A percentile compares a stretch with the other conserved stretches of the same genome.
Evolutionary conservation across 2,113 vertebrate species (phyloP).

Genomic region (Azemiops feae): DNA sequence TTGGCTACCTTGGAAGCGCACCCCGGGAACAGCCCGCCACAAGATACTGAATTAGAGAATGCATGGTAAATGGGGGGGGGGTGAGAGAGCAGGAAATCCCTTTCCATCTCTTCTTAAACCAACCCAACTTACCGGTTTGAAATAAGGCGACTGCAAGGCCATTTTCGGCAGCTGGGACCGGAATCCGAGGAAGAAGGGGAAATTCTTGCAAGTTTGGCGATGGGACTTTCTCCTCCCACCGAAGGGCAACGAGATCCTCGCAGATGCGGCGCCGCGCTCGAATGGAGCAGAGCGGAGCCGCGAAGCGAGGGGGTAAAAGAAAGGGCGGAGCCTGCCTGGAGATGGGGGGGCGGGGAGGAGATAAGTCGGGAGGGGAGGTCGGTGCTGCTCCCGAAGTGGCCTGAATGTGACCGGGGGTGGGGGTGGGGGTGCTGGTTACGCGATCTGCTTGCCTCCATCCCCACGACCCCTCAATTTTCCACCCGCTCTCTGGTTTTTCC

Average conservation of each 20-base stretch:
- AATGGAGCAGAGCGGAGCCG: neutral
- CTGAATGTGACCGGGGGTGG: accelerated
- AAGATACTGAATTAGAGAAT: neutral
- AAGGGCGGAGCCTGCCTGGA: neutral
- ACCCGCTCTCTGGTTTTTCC: neutral
- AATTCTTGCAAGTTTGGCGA: neutral
- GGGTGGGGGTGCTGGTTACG: neutral
- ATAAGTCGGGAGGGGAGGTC: neutral
- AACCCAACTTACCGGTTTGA: neutral
- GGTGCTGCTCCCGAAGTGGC: neutral
- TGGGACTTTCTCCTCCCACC: neutral
- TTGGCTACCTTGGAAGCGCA: neutral
- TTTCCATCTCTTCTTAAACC: neutral
- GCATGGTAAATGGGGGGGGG: neutral
- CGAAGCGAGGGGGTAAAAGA: neutral
- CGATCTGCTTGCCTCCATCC: neutral
- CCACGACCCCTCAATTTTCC: neutral
- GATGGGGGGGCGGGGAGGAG: neutral
- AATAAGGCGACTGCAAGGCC: neutral
- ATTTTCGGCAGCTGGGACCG: neutral
- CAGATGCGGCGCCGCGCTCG: neutral
- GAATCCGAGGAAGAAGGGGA: neutral
- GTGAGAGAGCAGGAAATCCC: neutral
- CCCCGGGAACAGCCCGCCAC: neutral
- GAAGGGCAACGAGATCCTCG: accelerated